These are phyloP conservation scores for Diaperis boleti DNA, from an alignment of 2,888 invertebrate species.

Conservation along the genomic window DNA sequence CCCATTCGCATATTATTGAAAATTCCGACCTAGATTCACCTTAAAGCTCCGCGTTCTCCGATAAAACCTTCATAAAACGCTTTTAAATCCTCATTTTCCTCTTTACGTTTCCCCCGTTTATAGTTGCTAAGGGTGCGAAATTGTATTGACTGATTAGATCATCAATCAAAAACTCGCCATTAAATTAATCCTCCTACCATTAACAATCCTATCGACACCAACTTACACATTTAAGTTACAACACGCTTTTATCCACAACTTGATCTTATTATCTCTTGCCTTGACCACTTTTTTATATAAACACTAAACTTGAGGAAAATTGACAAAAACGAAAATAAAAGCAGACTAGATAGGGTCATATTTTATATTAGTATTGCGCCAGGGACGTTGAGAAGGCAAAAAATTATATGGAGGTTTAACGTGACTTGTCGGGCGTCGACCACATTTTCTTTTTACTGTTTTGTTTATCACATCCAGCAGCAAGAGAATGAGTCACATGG, in stretches of 20 bases:
- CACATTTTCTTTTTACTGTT: conserved; percentile 16
- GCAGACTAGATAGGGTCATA: conserved; percentile 8
- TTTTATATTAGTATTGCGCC: conserved; percentile 4
- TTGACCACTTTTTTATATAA: too few relatives aligned
- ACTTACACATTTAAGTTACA: neutral
- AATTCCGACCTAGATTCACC: neutral
- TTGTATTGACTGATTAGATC: conserved; percentile 3
- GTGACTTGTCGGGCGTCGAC: neutral
- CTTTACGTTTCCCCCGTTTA: conserved; percentile 5
- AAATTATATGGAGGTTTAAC: conserved; percentile 2
- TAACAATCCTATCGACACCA: neutral
- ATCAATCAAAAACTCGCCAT: conserved; percentile 4
- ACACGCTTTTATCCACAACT: neutral
- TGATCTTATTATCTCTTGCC: too few relatives aligned
- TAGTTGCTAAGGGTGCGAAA: conserved; percentile 3
- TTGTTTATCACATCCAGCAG: conserved; percentile 20
- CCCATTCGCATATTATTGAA: neutral
- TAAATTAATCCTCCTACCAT: neutral
- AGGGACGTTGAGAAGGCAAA: neutral
- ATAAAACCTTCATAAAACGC: conserved; percentile 3
- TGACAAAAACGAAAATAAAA: conserved; percentile 15
- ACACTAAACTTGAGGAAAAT: too few relatives aligned
- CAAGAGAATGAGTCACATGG: too few relatives aligned
- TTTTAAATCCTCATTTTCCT: conserved; percentile 5
- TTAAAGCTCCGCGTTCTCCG: neutral